A percentile compares a stretch with the other conserved stretches of the same genome.
These are phyloP conservation scores for Notocelia uddmanniana DNA, from an alignment of 2,888 invertebrate genomes.

Conservation along the genomic window DNA sequence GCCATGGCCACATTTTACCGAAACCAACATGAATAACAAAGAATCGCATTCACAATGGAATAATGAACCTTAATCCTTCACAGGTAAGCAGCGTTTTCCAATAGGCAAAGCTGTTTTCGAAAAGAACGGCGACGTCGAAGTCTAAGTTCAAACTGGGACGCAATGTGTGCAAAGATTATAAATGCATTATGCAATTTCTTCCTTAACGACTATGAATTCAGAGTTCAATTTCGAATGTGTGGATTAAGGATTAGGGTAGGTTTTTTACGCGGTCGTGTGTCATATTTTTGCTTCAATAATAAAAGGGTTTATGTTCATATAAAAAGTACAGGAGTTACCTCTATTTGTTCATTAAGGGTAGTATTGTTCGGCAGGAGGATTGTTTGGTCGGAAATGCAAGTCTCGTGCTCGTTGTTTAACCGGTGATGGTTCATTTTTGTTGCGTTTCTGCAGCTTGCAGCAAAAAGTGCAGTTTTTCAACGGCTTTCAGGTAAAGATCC, in stretches of 20 bases:
- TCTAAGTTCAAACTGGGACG: slow-evolving; percentile 74
- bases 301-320: slow-evolving; percentile 12
- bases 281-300: slow-evolving; percentile 51
- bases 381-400: slow-evolving; percentile 60
- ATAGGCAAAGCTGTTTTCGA: slow-evolving; percentile 55
- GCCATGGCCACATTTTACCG: slow-evolving; percentile 57
- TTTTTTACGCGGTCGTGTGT: slow-evolving; percentile 69
- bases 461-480: slow-evolving; percentile 36
- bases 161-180: slow-evolving; percentile 53
- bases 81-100: slow-evolving; percentile 53
- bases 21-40: slow-evolving; percentile 62
- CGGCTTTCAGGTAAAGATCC: slow-evolving; percentile 26
- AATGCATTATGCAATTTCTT: slow-evolving; percentile 50
- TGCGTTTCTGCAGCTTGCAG: slow-evolving; percentile 5
- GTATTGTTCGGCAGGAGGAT: slow-evolving; percentile 58
- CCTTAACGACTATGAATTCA: slow-evolving; percentile 52
- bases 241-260: slow-evolving; percentile 54
- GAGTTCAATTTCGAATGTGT: slow-evolving; percentile 57
- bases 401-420: slow-evolving; percentile 63
- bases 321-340: neutral
- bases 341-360: neutral
- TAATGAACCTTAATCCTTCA: slow-evolving; percentile 54
- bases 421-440: slow-evolving; percentile 46
- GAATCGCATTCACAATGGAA: slow-evolving; percentile 49
- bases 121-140: slow-evolving; percentile 60